A percentile compares a stretch with the other conserved stretches of the same genome.
Conservation (phyloP, 2,113 vertebrate species). For the Silurus glanis region DNA sequence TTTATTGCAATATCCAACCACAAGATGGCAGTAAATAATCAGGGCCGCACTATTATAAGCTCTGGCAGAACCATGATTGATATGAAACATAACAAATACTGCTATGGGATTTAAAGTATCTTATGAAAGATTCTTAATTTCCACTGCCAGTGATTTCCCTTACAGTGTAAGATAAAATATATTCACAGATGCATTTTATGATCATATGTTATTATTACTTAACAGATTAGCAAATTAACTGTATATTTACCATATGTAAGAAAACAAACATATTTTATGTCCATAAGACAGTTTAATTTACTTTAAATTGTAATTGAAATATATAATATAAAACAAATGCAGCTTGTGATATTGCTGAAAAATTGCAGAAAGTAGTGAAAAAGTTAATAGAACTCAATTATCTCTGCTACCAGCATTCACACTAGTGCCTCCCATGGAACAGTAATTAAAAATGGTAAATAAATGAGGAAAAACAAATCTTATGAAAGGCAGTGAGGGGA, state of each 20-base stretch:
- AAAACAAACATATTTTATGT: neutral
- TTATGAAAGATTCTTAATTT: neutral
- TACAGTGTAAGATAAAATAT: neutral
- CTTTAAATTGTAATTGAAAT: neutral
- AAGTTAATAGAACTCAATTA: neutral
- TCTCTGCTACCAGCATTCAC: neutral
- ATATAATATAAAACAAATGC: neutral
- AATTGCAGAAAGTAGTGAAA: neutral
- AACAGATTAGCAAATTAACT: neutral
- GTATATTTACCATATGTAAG: neutral
- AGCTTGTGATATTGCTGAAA: neutral
- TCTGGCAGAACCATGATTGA: neutral
- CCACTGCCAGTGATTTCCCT: neutral
- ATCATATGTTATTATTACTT: neutral
- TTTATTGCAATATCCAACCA: conserved; percentile 4
- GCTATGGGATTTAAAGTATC: neutral
- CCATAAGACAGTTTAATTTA: neutral
- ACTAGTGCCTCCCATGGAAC: neutral
- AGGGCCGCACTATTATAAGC: neutral
- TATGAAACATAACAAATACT: neutral
- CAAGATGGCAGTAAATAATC: conserved; percentile 39
- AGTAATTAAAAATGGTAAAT: neutral
- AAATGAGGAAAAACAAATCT: neutral
- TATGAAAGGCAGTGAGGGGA: neutral
- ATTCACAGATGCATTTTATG: neutral